Evolutionary conservation across 1,140 invertebrate genomes (phyloP).

Genomic region (Platyscapa corneri): DNA sequence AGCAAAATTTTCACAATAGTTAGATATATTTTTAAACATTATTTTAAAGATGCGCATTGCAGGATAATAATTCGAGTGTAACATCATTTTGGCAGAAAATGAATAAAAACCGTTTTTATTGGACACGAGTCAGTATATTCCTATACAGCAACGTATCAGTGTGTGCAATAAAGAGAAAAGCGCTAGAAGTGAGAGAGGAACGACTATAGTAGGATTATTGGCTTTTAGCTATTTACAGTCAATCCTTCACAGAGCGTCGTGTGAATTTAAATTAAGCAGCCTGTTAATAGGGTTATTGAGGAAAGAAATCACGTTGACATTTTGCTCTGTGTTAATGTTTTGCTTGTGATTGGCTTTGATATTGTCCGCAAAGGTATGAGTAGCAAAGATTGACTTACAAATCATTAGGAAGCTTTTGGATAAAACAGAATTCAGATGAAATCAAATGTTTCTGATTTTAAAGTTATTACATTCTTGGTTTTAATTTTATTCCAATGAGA

Average conservation of each 20-base stretch:
- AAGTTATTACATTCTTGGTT: too few relatives aligned
- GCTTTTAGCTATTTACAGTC: constrained; percentile 29
- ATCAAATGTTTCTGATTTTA: too few relatives aligned
- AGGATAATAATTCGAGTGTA: too few relatives aligned
- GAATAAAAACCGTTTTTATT: too few relatives aligned
- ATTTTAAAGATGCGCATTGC: too few relatives aligned
- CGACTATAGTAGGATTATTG: not conserved
- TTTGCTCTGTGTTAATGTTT: not conserved
- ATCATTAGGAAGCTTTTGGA: too few relatives aligned
- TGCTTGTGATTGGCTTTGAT: not conserved
- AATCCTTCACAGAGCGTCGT: not conserved
- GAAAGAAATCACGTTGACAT: constrained; percentile 43
- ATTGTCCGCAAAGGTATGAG: not conserved
- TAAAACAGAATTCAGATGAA: too few relatives aligned
- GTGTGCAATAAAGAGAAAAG: not conserved
- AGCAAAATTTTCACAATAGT: too few relatives aligned
- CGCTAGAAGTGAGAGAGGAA: not conserved
- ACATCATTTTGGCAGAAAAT: too few relatives aligned
- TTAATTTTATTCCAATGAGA: too few relatives aligned
- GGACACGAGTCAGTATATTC: not conserved
- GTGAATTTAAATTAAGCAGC: constrained; percentile 29
- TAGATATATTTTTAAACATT: too few relatives aligned
- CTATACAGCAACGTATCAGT: not conserved
- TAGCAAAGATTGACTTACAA: not conserved
- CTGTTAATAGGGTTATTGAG: constrained; percentile 36